These are phyloP conservation scores for Rhogogaster chlorosoma DNA, from an alignment of 2,888 invertebrate genomes.

Conservation along the genomic window DNA sequence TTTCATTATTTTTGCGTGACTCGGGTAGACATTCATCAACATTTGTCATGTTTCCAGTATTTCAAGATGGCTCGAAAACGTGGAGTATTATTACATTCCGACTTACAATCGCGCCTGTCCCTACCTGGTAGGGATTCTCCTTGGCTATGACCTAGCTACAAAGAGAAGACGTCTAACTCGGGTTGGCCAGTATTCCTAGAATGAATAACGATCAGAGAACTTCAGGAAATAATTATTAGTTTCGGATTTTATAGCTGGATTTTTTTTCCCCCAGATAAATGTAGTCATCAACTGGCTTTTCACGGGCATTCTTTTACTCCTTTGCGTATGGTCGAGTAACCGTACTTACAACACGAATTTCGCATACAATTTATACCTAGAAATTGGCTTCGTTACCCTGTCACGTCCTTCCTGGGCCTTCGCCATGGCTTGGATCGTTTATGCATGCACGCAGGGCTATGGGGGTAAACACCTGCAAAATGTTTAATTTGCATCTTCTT, in stretches of 20 bases:
- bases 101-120: conserved; percentile 36
- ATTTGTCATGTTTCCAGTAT: not conserved
- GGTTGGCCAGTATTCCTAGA: not conserved
- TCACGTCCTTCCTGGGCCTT: conserved; percentile 78
- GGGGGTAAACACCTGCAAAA: conserved; percentile 58
- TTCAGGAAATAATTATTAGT: not conserved
- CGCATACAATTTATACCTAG: conserved; percentile 70
- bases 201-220: too few relatives aligned
- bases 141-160: conserved; percentile 11
- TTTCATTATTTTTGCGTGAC: not conserved
- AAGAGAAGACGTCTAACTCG: not conserved
- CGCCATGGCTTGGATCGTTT: conserved; percentile 79
- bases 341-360: conserved; percentile 58
- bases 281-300: conserved; percentile 7
- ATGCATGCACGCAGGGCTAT: conserved; percentile 78
- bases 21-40: not conserved
- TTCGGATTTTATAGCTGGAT: not conserved
- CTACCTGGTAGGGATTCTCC: conserved; percentile 34
- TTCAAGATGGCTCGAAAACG: not conserved
- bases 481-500: not conserved
- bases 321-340: not conserved
- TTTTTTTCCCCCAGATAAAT: not conserved
- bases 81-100: not conserved
- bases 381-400: conserved; percentile 75
- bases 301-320: not conserved